Evolutionary conservation across 53 echinoderm and acorn worm genomes (phyloP).

Genomic region (Actinopyga echinites): DNA sequence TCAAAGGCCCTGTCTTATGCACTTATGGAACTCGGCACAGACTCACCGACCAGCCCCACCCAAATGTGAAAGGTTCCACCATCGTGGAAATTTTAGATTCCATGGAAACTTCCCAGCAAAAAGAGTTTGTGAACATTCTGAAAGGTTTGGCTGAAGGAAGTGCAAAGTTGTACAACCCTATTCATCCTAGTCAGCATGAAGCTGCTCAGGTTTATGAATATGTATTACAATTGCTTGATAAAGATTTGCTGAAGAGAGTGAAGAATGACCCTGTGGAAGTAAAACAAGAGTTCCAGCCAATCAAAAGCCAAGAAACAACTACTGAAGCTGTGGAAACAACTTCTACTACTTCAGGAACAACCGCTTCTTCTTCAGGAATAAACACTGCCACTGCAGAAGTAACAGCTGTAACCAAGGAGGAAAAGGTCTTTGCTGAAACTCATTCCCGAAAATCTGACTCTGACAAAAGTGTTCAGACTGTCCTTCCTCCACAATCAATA

Average conservation of each 20-base stretch:
- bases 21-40: conserved; percentile 82
- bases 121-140: conserved; percentile 73
- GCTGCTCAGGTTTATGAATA: conserved; percentile 59
- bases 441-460: neutral
- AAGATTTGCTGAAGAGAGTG: neutral
- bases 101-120: conserved; percentile 62
- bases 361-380: too few relatives aligned
- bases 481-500: neutral
- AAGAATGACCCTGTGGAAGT: neutral
- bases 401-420: neutral
- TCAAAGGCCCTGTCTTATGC: conserved; percentile 79
- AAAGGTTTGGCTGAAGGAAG: conserved; percentile 56
- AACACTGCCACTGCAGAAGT: too few relatives aligned
- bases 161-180: conserved; percentile 60
- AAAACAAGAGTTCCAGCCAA: neutral
- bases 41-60: conserved; percentile 56
- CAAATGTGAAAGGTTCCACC: conserved; percentile 67
- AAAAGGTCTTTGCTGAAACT: neutral
- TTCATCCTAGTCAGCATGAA: conserved; percentile 62
- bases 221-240: conserved; percentile 50
- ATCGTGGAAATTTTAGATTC: conserved; percentile 55
- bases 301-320: neutral
- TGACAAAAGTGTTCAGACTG: conserved; percentile 26
- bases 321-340: neutral
- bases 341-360: too few relatives aligned